Evolutionary conservation across 1,140 invertebrate genomes (phyloP).

Genomic region (Hycleus cichorii): DNA sequence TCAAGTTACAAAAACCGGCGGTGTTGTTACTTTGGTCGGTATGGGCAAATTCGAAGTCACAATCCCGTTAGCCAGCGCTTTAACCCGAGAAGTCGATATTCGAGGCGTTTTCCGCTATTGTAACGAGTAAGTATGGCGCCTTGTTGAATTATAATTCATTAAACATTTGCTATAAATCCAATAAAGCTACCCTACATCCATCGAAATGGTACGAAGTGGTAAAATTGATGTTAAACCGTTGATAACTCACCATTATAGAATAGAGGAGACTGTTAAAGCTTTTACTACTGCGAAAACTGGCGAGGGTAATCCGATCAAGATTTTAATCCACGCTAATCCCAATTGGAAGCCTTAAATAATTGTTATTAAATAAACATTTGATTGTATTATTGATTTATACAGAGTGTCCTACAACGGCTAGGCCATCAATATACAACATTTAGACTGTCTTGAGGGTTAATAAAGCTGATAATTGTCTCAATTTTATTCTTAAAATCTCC

Average conservation of each 20-base stretch:
- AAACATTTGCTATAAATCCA: conserved; percentile 24
- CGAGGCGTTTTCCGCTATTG: conserved; percentile 85
- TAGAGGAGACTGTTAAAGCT: conserved; percentile 79
- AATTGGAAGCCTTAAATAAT: conserved; percentile 29
- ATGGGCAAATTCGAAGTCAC: conserved; percentile 71
- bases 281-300: conserved; percentile 75
- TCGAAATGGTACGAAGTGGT: conserved; percentile 76
- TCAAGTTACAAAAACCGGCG: conserved; percentile 77
- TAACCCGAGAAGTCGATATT: conserved; percentile 82
- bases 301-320: conserved; percentile 72
- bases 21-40: conserved; percentile 77
- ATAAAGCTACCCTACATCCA: conserved; percentile 73
- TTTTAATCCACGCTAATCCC: conserved; percentile 81
- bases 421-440: too few relatives aligned
- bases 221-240: conserved; percentile 80
- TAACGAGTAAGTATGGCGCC: conserved; percentile 61
- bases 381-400: too few relatives aligned
- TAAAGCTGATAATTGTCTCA: too few relatives aligned
- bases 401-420: too few relatives aligned
- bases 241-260: conserved; percentile 81
- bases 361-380: not conserved
- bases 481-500: too few relatives aligned
- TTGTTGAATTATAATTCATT: not conserved
- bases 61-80: conserved; percentile 72
- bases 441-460: too few relatives aligned